These are phyloP conservation scores for Perizoma affinitatum DNA, from an alignment of 2,888 invertebrate genomes.

Conservation along the genomic window DNA sequence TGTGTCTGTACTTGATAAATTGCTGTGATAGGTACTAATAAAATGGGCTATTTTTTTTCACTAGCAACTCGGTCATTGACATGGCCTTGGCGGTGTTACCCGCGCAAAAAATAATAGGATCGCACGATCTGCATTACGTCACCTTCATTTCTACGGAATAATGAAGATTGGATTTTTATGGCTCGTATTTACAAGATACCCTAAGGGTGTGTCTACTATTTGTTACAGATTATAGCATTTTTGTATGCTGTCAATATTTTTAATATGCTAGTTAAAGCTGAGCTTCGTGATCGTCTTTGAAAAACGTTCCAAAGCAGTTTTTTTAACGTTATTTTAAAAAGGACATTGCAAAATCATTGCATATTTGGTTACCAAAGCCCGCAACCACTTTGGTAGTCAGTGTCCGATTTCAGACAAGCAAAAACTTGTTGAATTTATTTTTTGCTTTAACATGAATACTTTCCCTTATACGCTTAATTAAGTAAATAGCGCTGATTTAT, in stretches of 20 bases:
- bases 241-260: background rate
- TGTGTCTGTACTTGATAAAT: constrained; percentile 42
- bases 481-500: background rate
- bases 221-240: constrained; percentile 3
- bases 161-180: constrained; percentile 18
- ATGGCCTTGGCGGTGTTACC: constrained; percentile 61
- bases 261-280: too few species aligned
- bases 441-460: constrained; percentile 5
- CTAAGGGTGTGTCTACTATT: background rate
- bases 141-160: constrained; percentile 21
- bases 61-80: constrained; percentile 65
- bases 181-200: constrained; percentile 1
- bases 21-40: constrained; percentile 53
- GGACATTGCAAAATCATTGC: constrained; percentile 40
- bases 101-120: constrained; percentile 58
- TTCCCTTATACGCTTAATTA: constrained; percentile 13
- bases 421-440: constrained; percentile 35
- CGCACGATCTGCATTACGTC: constrained; percentile 46
- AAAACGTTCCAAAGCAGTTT: constrained; percentile 4
- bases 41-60: constrained; percentile 46
- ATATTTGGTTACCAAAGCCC: constrained; percentile 49
- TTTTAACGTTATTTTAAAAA: constrained; percentile 4
- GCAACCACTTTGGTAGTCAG: constrained; percentile 46
- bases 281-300: background rate
- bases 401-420: constrained; percentile 49